Evolutionary conservation across 2,113 vertebrate species (phyloP), one percentile per base, ranked within the genome.

Genomic region (Oriolus oriolus): DNA sequence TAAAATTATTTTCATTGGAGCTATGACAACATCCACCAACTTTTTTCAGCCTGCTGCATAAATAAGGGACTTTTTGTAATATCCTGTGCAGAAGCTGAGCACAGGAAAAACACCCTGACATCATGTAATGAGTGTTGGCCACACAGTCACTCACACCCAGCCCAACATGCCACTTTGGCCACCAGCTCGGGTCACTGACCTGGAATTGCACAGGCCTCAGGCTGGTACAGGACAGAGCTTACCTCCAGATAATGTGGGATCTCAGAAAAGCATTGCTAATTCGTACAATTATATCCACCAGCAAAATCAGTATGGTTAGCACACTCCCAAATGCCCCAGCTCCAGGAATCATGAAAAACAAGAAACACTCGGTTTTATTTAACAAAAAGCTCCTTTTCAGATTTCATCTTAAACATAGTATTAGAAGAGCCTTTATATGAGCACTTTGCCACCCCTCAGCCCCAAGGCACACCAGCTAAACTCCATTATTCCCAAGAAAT

Each of bases 161-260:
- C 45, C 44, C 5, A 37, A 42, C 13, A 1, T 0, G 0, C 6
- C 35, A 60, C n/a, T 74, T 30, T 1, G 3, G 35, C 16, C 74
- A 71, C 35, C 54, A 82, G 26, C 65, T 50, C 44, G 61, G 57
- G 13, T 6, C 79, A 68, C 35, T 20, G 56, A 31, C 12, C 47
- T 42, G 63, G 54, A 56, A 37, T 35, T 70, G 49, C 49, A 56
- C 31, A 83, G n/a, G 26, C 24, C 61, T 68, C 87, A 83, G 14
- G 30, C 30, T 60, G n/a, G 21, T 15, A 5, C 30, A 84, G 18
- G n/a, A 31, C 54, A 90, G 27, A 70, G 39, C 16, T 84, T 22
- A 45, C 45, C 47, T 50, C 66, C 28, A 74, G 47, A 28, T 20
- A 61, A 49, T 2, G 1, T 4, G 20, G 79, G 19, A 30, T 13